Conservation (phyloP, 2,113 vertebrate genomes). For the Caloenas nicobarica region DNA sequence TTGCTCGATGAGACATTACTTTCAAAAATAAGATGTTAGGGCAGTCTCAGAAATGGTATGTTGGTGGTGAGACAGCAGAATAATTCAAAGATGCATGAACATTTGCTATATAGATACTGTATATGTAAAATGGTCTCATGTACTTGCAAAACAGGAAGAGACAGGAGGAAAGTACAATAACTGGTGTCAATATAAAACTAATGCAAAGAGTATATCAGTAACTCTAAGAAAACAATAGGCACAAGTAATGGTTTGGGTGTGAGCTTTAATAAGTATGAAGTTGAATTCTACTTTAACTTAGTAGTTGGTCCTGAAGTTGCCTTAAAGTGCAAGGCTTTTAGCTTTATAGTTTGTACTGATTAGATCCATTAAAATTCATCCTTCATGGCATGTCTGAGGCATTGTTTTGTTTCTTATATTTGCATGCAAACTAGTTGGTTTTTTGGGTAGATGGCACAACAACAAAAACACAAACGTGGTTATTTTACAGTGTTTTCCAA, state of each 20-base stretch:
- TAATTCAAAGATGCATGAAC: background rate
- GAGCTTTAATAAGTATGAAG: background rate
- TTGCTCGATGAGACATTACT: background rate
- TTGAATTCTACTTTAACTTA: background rate
- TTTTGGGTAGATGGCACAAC: too few species aligned
- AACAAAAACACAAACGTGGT: background rate
- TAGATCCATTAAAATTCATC: background rate
- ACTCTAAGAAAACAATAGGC: background rate
- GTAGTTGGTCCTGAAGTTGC: background rate
- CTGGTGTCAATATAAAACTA: background rate
- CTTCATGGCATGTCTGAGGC: background rate
- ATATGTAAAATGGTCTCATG: background rate
- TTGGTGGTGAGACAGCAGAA: background rate
- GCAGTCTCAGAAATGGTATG: background rate
- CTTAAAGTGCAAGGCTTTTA: background rate
- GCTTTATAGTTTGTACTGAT: background rate
- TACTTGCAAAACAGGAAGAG: background rate
- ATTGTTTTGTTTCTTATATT: background rate
- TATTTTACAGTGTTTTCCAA: background rate
- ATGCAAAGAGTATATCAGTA: background rate
- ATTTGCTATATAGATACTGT: background rate
- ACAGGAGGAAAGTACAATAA: background rate
- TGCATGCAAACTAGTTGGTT: background rate
- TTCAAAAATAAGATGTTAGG: background rate
- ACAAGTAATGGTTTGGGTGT: background rate